phyloP scores from a whole-genome alignment of 2,888 invertebrate species.

The Hesperia comma region DNA sequence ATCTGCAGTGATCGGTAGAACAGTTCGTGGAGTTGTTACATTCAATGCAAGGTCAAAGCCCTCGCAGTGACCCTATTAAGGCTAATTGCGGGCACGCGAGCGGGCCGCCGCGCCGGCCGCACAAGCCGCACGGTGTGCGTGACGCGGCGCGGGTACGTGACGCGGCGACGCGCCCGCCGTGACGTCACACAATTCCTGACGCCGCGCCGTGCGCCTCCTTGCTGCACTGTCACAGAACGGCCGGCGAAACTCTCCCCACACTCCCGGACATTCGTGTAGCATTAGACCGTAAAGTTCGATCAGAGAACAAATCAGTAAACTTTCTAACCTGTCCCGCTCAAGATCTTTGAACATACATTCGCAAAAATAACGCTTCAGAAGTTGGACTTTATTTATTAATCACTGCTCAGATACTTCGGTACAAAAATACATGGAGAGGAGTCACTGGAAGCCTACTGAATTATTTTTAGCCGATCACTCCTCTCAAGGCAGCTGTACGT shows the following conservation, averaged over 20 bases:
- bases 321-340: too few species aligned
- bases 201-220: neutral
- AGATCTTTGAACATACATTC: too few species aligned
- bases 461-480: neutral
- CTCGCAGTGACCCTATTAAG: conserved; percentile 18
- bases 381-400: too few species aligned
- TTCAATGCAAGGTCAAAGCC: conserved; percentile 7
- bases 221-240: neutral
- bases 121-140: neutral
- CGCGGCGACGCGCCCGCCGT: conserved; percentile 37
- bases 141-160: conserved; percentile 6
- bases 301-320: neutral
- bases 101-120: conserved; percentile 43
- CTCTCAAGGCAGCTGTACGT: neutral
- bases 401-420: too few species aligned
- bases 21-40: neutral
- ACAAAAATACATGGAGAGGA: too few species aligned
- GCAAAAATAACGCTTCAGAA: too few species aligned
- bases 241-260: neutral
- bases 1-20: neutral
- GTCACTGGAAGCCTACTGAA: too few species aligned
- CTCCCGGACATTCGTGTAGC: neutral
- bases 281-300: neutral
- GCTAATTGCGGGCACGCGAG: conserved; percentile 9
- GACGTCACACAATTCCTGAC: conserved; percentile 29